These are phyloP conservation scores for Lutraria rhynchaena DNA, from an alignment of 1,140 invertebrate species.

Conservation along the genomic window DNA sequence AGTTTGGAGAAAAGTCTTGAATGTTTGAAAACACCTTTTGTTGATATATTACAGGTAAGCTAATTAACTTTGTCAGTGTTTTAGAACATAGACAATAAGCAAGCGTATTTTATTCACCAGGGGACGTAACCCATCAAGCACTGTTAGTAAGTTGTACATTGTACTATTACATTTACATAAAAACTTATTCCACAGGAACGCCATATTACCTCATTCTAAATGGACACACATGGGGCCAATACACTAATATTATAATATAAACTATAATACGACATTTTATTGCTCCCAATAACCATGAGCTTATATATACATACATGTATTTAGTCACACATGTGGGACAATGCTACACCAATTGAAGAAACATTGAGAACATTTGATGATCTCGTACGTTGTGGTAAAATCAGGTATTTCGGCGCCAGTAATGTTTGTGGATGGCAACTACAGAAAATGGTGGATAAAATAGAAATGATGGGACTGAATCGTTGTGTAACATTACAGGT, in stretches of 20 bases:
- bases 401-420: conserved; percentile 72
- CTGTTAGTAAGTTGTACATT: not conserved
- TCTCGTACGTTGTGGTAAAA: conserved; percentile 70
- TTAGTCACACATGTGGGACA: conserved; percentile 63
- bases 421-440: conserved; percentile 76
- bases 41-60: conserved; percentile 59
- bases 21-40: conserved; percentile 58
- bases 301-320: not conserved
- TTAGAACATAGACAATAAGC: not conserved
- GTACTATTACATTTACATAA: not conserved
- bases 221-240: not conserved
- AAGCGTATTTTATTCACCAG: too few species aligned
- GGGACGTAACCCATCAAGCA: too few species aligned
- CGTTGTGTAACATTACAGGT: conserved; percentile 66
- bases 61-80: not conserved
- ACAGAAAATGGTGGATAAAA: conserved; percentile 71
- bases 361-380: conserved; percentile 69
- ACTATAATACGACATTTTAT: not conserved
- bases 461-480: conserved; percentile 54
- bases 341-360: conserved; percentile 70
- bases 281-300: not conserved
- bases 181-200: not conserved
- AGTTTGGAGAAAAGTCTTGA: conserved; percentile 60
- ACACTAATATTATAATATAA: not conserved
- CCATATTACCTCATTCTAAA: not conserved